A percentile compares a stretch with the other conserved stretches of the same genome.
Conservation (phyloP, 1,140 invertebrate genomes). For the Littorina saxatilis region DNA sequence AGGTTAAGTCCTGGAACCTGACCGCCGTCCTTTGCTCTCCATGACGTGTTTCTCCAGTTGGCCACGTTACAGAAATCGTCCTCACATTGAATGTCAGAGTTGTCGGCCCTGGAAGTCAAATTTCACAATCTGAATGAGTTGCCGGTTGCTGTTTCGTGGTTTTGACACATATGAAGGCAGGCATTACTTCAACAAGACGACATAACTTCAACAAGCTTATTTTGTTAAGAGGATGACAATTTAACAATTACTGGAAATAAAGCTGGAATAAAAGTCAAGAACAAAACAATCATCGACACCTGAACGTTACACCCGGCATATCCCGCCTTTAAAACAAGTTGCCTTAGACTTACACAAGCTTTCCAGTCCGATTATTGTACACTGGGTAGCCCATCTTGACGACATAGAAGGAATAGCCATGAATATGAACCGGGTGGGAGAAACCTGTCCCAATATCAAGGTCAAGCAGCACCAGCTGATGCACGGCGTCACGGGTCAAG, state of each 20-base stretch:
- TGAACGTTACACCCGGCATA: no score
- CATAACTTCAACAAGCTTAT: no score
- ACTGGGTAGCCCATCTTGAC: slow-evolving; percentile 75
- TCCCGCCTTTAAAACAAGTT: no score
- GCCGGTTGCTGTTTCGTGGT: no score
- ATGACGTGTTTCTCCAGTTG: slow-evolving; percentile 57
- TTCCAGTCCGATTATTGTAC: neutral
- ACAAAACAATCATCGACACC: no score
- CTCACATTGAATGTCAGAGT: neutral
- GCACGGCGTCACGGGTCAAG: slow-evolving; percentile 15
- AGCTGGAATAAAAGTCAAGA: no score
- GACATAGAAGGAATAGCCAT: slow-evolving; percentile 81
- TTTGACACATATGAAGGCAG: no score
- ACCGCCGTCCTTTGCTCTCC: slow-evolving; percentile 49
- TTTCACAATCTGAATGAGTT: no score
- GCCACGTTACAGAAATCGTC: slow-evolving; percentile 61
- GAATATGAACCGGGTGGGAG: slow-evolving; percentile 79
- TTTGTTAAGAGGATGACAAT: no score
- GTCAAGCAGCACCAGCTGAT: slow-evolving; percentile 66
- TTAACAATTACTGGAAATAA: no score
- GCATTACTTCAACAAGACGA: no score
- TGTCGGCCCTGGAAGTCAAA: neutral
- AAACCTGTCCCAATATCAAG: slow-evolving; percentile 80
- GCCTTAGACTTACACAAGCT: neutral
- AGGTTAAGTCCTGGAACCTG: slow-evolving; percentile 70